Evolutionary conservation across 2,797 vertebrate species (phyloP).

Genomic region (Gymnoscopelus braueri): DNA sequence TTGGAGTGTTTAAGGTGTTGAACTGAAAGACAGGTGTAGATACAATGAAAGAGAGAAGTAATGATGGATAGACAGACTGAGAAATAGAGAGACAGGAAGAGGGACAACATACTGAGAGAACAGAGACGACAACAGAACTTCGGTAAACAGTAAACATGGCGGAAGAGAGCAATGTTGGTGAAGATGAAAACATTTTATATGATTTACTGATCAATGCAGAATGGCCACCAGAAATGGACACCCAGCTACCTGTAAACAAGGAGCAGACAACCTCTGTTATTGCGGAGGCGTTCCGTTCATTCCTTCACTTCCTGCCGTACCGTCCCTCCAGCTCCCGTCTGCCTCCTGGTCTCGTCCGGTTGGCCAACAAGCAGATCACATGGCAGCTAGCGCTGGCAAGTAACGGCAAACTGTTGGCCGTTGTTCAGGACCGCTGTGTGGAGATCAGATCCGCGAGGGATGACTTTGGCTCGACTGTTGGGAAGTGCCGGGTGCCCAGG

Average conservation of each 20-base stretch:
- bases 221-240: slow-evolving; percentile 93
- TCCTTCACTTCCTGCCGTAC: no score
- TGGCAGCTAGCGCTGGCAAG: slow-evolving; percentile 89
- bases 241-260: slow-evolving; percentile 90
- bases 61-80: no score
- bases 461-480: background rate
- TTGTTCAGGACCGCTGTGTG: slow-evolving; percentile 89
- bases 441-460: slow-evolving; percentile 84
- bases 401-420: slow-evolving; percentile 88
- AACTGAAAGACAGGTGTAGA: no score
- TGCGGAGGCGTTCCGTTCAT: slow-evolving; percentile 62
- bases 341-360: slow-evolving; percentile 80
- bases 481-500: slow-evolving; percentile 83
- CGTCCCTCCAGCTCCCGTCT: slow-evolving; percentile 68
- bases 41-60: no score
- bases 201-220: slow-evolving; percentile 94
- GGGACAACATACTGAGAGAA: no score
- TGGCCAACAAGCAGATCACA: slow-evolving; percentile 86
- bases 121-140: no score
- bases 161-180: slow-evolving; percentile 66
- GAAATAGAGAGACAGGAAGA: no score
- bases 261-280: slow-evolving; percentile 89
- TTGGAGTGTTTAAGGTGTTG: no score
- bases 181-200: slow-evolving; percentile 95
- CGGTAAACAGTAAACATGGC: slow-evolving; percentile 81